Conservation (phyloP, 2,113 vertebrate genomes). For the Ammospiza nelsoni region DNA sequence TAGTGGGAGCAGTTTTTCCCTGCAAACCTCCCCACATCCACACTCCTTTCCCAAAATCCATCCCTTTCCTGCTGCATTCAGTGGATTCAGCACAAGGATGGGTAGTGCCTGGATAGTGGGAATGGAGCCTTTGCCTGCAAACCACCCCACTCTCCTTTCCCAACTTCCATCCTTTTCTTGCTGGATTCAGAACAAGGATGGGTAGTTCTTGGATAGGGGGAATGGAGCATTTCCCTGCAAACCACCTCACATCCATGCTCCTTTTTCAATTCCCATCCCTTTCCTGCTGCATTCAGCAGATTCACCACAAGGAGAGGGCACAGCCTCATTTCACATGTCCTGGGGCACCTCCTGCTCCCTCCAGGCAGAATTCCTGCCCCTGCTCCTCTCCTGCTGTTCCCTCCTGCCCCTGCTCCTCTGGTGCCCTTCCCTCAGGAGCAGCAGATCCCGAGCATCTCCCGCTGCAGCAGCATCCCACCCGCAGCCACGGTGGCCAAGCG, state of each 20-base stretch:
- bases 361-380: neutral
- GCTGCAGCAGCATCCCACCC: neutral
- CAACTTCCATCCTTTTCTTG: neutral
- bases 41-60: neutral
- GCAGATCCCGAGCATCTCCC: neutral
- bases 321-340: neutral
- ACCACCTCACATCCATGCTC: fast-evolving
- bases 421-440: neutral
- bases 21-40: neutral
- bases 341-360: neutral
- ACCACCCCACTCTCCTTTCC: neutral
- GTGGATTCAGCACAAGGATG: neutral
- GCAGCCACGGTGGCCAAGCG: neutral
- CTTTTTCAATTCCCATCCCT: neutral
- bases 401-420: neutral
- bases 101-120: neutral
- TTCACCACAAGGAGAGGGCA: neutral
- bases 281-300: too few species aligned
- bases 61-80: neutral
- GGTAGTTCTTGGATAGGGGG: neutral
- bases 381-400: neutral
- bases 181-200: neutral
- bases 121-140: neutral
- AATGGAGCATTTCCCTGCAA: neutral
- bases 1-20: neutral